phyloP scores from a whole-genome alignment of 2,797 vertebrate genomes.

The Helostoma temminkii region DNA sequence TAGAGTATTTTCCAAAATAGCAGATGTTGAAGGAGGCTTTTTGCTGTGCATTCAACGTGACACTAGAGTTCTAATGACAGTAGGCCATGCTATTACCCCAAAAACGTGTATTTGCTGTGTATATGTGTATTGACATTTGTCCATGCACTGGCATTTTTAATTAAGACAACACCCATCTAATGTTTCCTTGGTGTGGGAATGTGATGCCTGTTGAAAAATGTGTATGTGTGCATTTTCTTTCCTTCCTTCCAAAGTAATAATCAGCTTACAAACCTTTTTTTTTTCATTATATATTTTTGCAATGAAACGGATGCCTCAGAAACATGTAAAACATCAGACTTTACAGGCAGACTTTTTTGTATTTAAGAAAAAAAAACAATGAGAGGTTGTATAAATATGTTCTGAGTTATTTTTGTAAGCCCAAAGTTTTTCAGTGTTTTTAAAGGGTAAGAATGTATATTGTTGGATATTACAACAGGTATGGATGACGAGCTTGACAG shows the following conservation, averaged over 20 bases:
- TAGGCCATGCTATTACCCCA: conserved; percentile 20
- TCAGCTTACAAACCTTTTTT: conserved; percentile 42
- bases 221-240: conserved; percentile 35
- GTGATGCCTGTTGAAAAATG: conserved; percentile 41
- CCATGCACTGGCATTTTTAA: conserved; percentile 51
- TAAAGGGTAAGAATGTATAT: conserved; percentile 84
- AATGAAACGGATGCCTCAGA: conserved; percentile 60
- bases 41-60: conserved; percentile 51
- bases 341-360: conserved; percentile 77
- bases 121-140: conserved; percentile 56
- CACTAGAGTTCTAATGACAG: conserved; percentile 29
- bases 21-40: conserved; percentile 35
- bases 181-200: conserved; percentile 35
- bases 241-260: conserved; percentile 61
- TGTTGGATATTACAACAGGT: conserved; percentile 62
- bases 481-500: conserved; percentile 51
- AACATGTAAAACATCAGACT: conserved; percentile 53
- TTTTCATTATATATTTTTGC: conserved; percentile 11
- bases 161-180: conserved; percentile 25
- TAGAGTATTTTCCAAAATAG: conserved; percentile 17
- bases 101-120: conserved; percentile 60
- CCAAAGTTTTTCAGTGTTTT: conserved; percentile 86
- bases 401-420: conserved; percentile 87
- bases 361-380: conserved; percentile 67
- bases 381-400: conserved; percentile 81